These are phyloP conservation scores for Hydra vulgaris DNA, from an alignment of 30 jellyfish, hydroid and myxozoan genomes.

Conservation along the genomic window DNA sequence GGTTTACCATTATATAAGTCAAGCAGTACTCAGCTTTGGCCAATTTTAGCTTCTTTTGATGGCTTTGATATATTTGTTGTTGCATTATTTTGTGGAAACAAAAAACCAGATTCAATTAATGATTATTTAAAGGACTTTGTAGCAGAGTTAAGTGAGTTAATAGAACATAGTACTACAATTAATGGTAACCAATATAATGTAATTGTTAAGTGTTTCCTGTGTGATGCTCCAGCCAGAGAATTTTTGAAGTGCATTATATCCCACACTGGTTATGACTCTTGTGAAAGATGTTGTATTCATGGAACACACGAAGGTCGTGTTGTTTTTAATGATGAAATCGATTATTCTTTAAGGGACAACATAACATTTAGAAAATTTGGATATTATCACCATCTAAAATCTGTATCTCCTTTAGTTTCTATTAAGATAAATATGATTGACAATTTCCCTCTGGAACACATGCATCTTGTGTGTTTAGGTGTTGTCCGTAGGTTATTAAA, in stretches of 20 bases:
- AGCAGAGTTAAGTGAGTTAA: conserved; percentile 1
- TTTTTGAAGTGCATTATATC: conserved; percentile 24
- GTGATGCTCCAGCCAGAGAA: conserved; percentile 55
- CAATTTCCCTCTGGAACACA: conserved; percentile 1
- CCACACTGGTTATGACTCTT: conserved; percentile 32
- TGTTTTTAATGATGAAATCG: conserved; percentile 17
- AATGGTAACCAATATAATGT: conserved; percentile 3
- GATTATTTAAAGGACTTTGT: conserved; percentile 22
- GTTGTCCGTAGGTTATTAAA: conserved; percentile 15
- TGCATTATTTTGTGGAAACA: conserved; percentile 38
- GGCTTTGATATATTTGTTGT: conserved; percentile 17
- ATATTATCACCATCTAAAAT: neutral
- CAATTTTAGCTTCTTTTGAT: conserved; percentile 22
- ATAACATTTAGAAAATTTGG: conserved; percentile 1
- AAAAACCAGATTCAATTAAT: conserved; percentile 15
- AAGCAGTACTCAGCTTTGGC: conserved; percentile 36
- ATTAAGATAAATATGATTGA: conserved; percentile 5
- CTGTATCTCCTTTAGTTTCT: conserved; percentile 20
- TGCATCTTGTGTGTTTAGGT: conserved; percentile 41
- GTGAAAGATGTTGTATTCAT: conserved; percentile 32
- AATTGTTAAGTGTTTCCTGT: conserved; percentile 9
- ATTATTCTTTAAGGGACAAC: conserved; percentile 6
- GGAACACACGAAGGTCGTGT: conserved; percentile 37
- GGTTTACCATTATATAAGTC: conserved; percentile 29
- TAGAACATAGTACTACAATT: conserved; percentile 7